Base-by-base conservation (phyloP, 2,888 invertebrate genomes). In the Lumbricus terrestris region DNA sequence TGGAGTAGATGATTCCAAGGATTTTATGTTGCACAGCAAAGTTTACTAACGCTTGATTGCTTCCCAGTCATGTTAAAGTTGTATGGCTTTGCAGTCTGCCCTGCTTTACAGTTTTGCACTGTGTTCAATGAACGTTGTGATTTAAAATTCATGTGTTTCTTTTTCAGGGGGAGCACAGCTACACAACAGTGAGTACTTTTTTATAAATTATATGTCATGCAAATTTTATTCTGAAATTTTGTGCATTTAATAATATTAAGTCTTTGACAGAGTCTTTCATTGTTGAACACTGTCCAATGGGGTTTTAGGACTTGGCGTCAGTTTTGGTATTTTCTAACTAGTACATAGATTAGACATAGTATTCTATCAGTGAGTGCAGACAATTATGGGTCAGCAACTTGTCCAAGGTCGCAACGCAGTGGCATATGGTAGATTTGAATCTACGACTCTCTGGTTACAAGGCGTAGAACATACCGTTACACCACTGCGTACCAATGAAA, bases 81-180 rank as follows among this genome's bases (percentile, higher is more conserved):
- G 15, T 40, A 15, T 40, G 15, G 40, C 40, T 40, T 6, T 40
- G 40, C 40, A 40, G 40, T 40, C 15, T 40, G 15, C 54, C 4
- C 23, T 29, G 54, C 29, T 54, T 54, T 23, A 54, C 54, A 54
- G 54, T 54, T 18, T 47, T 3, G 47, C 47, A 11, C 5, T n/a
- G n/a, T n/a, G 69, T 69, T 69, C 69, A 69, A n/a, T n/a, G 29
- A 13, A n/a, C 13, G n/a, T n/a, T 8, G 69, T 69, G 29, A n/a
- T n/a, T 69, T 69, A 20, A 85, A 1, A 35, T 85, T 85, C 35
- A 85, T 35, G 16, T 85, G 85, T 85, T 6, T 34, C 13, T 89
- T n/a, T 89, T 89, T 54, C 69, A 89, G 89, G 42, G 89, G 89
- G 16, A 89, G 89, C 35, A 89, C 37, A 23, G 89, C 69, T 8